phyloP scores from a whole-genome alignment of 2,113 vertebrate species.

The Eptatretus burgeri region DNA sequence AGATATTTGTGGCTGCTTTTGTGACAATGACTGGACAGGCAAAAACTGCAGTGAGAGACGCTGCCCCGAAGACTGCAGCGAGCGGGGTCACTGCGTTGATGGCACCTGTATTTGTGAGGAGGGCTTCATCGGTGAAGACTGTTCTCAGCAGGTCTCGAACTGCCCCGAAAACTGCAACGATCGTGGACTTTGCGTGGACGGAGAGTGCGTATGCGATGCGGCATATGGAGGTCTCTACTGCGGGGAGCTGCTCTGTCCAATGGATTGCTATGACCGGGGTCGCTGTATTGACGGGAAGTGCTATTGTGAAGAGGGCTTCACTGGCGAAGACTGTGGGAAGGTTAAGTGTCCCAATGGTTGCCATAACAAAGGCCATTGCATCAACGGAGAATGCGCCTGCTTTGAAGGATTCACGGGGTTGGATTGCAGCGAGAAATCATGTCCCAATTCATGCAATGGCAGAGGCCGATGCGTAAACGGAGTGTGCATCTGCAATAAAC shows the following conservation, averaged over 20 bases:
- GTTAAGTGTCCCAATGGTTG: slow-evolving; percentile 41
- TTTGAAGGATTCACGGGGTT: slow-evolving; percentile 28
- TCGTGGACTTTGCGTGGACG: slow-evolving; percentile 36
- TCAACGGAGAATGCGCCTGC: slow-evolving; percentile 34
- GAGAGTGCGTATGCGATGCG: slow-evolving; percentile 44
- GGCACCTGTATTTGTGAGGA: slow-evolving; percentile 41
- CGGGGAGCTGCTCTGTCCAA: slow-evolving; percentile 32
- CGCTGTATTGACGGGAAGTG: slow-evolving; percentile 40
- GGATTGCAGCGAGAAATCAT: slow-evolving; percentile 35
- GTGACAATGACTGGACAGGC: slow-evolving; percentile 28
- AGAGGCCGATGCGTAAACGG: slow-evolving; percentile 38
- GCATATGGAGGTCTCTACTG: slow-evolving; percentile 43
- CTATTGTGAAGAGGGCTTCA: slow-evolving; percentile 30
- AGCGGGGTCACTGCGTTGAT: slow-evolving; percentile 31
- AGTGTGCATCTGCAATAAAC: slow-evolving; percentile 30
- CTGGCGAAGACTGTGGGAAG: slow-evolving; percentile 38
- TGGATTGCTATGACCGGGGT: slow-evolving; percentile 29
- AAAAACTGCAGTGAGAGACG: slow-evolving; percentile 22
- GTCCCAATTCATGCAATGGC: slow-evolving; percentile 33
- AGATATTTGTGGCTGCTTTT: slow-evolving; percentile 35
- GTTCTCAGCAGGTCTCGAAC: slow-evolving; percentile 26
- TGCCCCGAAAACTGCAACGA: slow-evolving; percentile 43
- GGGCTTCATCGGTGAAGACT: slow-evolving; percentile 46
- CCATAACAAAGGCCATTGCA: slow-evolving; percentile 24
- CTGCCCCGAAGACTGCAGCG: slow-evolving; percentile 32